Evolutionary conservation across 2,113 vertebrate species (phyloP), one percentile per base, ranked within the genome.

Genomic region (Syngnathus typhle): DNA sequence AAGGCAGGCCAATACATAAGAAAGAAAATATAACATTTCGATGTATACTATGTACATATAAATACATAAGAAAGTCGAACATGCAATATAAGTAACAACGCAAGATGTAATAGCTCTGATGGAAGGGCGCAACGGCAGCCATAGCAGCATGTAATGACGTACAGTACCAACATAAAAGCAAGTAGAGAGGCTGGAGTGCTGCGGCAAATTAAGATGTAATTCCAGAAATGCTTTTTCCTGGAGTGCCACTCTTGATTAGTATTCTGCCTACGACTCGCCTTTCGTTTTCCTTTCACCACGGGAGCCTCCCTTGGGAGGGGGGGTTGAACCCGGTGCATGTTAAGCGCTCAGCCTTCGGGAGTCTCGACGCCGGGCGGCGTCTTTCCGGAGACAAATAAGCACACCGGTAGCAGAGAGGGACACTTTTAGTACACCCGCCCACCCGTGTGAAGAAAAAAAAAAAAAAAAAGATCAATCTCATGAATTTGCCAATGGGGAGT

Each of bases 131-230:
- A 3, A 16, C 39, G 38, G 19, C 56, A 64, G 73, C 60, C 61
- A 60, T 43, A 62, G 69, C 55, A 72, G 32, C 56, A 46, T 32
- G 65, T 70, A 66, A 23, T 1, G 69, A 75, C 58, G 18, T 67
- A 46, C 65, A 71, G 21, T 65, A 46, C 61, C 70, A 66, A 55
- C 56, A 70, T n/a, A 4, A 49, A 54, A 60, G 65, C 32, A 65
- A 58, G 7, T 16, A 63, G 77, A 79, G 76, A 88, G 71, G 72
- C 79, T 71, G 68, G 79, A 74, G 67, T 75, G 74, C 78, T 82
- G 76, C 83, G 84, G 78, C 72, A 80, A 89, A 89, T 90, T 71
- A 88, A 89, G 85, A 79, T 70, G 82, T 85, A 75, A 89, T 88
- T 86, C 86, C 67, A 73, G 75, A 69, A 68, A 78, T 68, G 41